phyloP scores from a whole-genome alignment of 2,113 vertebrate species.

The Terrapene triunguis region DNA sequence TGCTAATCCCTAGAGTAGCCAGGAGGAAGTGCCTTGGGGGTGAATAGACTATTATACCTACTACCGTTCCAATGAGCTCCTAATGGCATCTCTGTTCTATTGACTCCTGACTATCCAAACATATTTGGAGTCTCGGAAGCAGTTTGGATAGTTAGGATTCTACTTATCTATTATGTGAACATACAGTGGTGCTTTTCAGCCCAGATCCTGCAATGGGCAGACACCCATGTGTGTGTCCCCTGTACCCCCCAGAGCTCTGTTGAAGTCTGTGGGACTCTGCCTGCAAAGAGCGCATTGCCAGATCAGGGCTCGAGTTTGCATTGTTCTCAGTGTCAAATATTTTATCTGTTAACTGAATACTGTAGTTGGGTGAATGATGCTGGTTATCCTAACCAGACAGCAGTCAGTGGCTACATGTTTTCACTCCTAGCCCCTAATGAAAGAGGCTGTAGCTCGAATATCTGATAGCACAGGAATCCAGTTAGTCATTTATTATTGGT shows the following conservation, averaged over 20 bases:
- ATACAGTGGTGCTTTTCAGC: not conserved
- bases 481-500: not conserved
- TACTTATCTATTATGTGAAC: not conserved
- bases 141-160: not conserved
- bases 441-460: not conserved
- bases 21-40: not conserved
- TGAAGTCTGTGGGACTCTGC: not conserved
- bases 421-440: not conserved
- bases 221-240: not conserved
- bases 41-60: not conserved
- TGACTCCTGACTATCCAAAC: not conserved
- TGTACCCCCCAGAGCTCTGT: not conserved
- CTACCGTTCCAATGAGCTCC: not conserved
- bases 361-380: not conserved
- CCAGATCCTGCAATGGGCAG: not conserved
- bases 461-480: not conserved
- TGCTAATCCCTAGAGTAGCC: not conserved
- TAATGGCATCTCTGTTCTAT: not conserved
- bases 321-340: not conserved
- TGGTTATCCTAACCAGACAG: not conserved
- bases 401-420: not conserved
- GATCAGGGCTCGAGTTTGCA: not conserved
- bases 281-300: not conserved
- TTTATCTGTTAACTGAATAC: not conserved
- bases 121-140: not conserved